These are phyloP conservation scores for Diadromus collaris DNA, from an alignment of 2,888 invertebrate genomes.

Conservation along the genomic window DNA sequence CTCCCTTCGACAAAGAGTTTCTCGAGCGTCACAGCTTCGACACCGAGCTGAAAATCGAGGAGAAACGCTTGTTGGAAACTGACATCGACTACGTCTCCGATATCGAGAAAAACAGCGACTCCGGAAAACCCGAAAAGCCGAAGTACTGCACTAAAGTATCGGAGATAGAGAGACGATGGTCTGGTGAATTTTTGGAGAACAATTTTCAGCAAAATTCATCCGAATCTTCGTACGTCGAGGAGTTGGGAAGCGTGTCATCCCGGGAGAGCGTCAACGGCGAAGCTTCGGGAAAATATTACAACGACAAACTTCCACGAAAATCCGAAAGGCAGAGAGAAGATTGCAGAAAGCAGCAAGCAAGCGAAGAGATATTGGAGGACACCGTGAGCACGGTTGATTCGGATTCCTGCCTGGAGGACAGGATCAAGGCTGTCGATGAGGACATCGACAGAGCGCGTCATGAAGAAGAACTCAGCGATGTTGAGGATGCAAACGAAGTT, in stretches of 20 bases:
- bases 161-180: constrained; percentile 76
- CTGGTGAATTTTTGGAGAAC: constrained; percentile 74
- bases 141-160: constrained; percentile 73
- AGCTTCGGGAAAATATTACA: constrained; percentile 22
- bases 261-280: constrained; percentile 68
- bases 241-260: constrained; percentile 74
- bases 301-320: constrained; percentile 22
- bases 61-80: constrained; percentile 64
- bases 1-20: constrained; percentile 71
- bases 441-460: constrained; percentile 60
- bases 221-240: constrained; percentile 76
- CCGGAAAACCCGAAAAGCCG: constrained; percentile 53
- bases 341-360: constrained; percentile 32
- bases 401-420: constrained; percentile 73
- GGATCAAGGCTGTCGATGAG: constrained; percentile 70
- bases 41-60: constrained; percentile 70
- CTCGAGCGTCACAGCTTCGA: constrained; percentile 70
- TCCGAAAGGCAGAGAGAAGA: constrained; percentile 27
- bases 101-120: constrained; percentile 54
- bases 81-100: constrained; percentile 67
- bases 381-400: constrained; percentile 74
- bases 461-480: constrained; percentile 36
- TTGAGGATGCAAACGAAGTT: constrained; percentile 54
- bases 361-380: constrained; percentile 63
- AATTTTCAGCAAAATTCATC: constrained; percentile 71